Evolutionary conservation across 1,140 invertebrate genomes (phyloP), one percentile per base, ranked within the genome.

Genomic region (Pogonomyrmex barbatus): DNA sequence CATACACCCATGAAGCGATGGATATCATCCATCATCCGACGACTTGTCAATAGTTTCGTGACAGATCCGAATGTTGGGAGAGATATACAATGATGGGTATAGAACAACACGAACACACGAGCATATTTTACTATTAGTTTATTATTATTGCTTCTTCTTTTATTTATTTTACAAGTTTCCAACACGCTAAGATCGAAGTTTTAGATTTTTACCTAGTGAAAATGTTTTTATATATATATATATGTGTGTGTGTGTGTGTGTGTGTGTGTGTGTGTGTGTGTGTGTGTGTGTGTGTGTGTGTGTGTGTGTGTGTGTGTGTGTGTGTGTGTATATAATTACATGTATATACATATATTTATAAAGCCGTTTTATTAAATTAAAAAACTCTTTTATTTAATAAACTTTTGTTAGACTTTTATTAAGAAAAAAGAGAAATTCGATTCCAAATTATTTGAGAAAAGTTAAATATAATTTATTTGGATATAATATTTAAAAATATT

Each of bases 1-100:
- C 54, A 45, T 39, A 50, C 5, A 50, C 39, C 47, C 54, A 81
- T n/a, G 82, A 45, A 78, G 39, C 17, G 45, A 85, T 60, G 60
- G 76, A 58, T 45, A 65, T 14, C 30, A 85, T 79, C 75, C 82
- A 58, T 78, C 71, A 82, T 85, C 45, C n/a, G 24, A 30, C n/a
- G 24, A 85, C 45, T 78, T 63, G 62, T 79, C 73, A 58, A 85
- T 68, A 79, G 33, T 67, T 79, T 14, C 17, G 63, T 54, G 75
- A 77, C 45, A 85, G 76, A 65, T 81, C 60, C 36, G 50, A 82
- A 82, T 54, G 14, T 33, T 42, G 33, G 10, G 14, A 60, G 79
- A 83, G 17, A 47, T 42, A 14, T 70, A 45, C 12, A 39, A 8
- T 42, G n/a, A 1, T 6, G 4, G 14, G 33, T 50, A 36, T 65